phyloP scores from a whole-genome alignment of 2,797 vertebrate species.

The Alfaro cultratus region DNA sequence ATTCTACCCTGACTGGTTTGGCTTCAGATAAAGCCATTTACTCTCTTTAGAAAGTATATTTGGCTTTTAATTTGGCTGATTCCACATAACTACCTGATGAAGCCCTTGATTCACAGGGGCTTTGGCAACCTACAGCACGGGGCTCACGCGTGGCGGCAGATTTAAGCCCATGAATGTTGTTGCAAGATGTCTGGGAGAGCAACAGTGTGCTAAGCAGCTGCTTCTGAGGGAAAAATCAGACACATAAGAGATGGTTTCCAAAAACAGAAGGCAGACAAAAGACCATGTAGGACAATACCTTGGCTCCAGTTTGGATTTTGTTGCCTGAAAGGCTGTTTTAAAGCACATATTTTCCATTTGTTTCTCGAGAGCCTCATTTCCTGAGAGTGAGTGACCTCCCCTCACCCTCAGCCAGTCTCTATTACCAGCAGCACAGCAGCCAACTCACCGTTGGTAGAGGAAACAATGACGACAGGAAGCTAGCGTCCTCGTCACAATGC shows the following conservation, averaged over 20 bases:
- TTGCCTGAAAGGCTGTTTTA: conserved; percentile 39
- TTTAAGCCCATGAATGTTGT: conserved; percentile 54
- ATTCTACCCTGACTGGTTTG: conserved; percentile 51
- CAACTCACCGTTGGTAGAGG: conserved; percentile 34
- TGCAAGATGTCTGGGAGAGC: conserved; percentile 52
- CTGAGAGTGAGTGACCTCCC: conserved; percentile 50
- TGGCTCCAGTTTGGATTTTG: conserved; percentile 29
- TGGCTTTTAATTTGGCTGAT: conserved; percentile 69
- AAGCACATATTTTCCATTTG: conserved; percentile 50
- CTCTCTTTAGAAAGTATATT: conserved; percentile 55
- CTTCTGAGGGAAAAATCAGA: conserved; percentile 18
- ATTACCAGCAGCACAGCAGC: conserved; percentile 41
- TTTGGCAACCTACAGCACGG: conserved; percentile 62
- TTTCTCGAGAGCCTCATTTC: conserved; percentile 46
- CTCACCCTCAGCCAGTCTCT: conserved; percentile 30
- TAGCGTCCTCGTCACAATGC: conserved; percentile 56
- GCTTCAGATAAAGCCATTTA: conserved; percentile 58
- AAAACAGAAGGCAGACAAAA: conserved; percentile 14
- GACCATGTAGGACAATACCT: conserved; percentile 41
- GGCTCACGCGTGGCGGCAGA: conserved; percentile 53
- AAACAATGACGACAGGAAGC: conserved; percentile 58
- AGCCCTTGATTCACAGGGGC: conserved; percentile 54
- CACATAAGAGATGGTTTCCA: not conserved
- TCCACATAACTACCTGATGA: conserved; percentile 59
- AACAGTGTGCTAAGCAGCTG: conserved; percentile 27